Percentiles rank a stretch among this genome's conserved stretches.
phyloP scores from a whole-genome alignment of 1,140 invertebrate species.

The Cydia pomonella region DNA sequence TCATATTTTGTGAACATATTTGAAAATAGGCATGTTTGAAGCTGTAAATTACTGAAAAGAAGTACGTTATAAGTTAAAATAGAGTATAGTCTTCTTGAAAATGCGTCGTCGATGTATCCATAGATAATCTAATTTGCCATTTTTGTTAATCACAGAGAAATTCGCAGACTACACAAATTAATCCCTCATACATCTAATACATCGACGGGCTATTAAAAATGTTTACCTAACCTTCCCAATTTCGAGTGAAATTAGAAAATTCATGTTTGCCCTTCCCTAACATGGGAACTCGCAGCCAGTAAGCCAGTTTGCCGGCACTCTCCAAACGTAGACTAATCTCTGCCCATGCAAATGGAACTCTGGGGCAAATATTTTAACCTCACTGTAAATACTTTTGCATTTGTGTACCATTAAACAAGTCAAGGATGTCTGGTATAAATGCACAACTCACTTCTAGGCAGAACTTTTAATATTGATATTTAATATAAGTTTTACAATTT shows the following conservation, averaged over 20 bases:
- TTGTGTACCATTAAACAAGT: not conserved
- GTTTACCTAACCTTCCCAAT: not conserved
- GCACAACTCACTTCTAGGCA: not conserved
- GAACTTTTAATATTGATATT: not conserved
- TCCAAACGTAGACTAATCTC: slow-evolving; percentile 10
- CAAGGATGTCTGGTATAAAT: not conserved
- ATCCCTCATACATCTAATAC: not conserved
- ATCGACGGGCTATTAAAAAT: not conserved
- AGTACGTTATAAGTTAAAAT: too few species aligned
- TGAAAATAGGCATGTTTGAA: too few species aligned
- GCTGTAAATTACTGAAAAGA: too few species aligned
- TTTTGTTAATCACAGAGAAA: not conserved
- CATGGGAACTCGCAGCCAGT: not conserved
- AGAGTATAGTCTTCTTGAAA: too few species aligned
- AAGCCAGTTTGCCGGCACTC: slow-evolving; percentile 5
- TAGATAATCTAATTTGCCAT: too few species aligned
- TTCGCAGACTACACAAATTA: not conserved
- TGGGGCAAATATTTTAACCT: slow-evolving; percentile 9
- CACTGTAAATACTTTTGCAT: slow-evolving; percentile 6
- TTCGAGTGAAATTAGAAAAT: slow-evolving; percentile 7
- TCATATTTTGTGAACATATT: not conserved
- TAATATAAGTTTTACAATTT: not conserved
- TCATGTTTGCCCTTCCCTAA: not conserved
- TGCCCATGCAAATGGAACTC: not conserved
- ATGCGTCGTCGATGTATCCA: too few species aligned